Conservation (phyloP, 2,888 invertebrate genomes). For the Agonopterix heracliana region DNA sequence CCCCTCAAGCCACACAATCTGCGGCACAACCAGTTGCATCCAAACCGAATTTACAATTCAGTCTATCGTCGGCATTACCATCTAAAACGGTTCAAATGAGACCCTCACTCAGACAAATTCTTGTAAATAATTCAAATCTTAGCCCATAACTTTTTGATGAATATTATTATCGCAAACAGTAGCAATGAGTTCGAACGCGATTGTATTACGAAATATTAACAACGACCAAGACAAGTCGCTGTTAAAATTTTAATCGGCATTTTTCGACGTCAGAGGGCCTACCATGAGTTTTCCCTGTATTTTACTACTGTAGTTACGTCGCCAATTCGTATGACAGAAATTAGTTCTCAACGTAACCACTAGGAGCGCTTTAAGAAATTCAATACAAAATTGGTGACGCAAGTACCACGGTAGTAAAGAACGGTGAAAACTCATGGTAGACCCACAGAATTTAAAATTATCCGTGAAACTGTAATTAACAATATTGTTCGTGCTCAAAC, state of each 20-base stretch:
- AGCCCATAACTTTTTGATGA: slow-evolving; percentile 15
- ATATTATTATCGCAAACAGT: slow-evolving; percentile 19
- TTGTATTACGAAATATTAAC: slow-evolving; percentile 18
- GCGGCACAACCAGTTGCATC: slow-evolving; percentile 30
- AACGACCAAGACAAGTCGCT: slow-evolving; percentile 6
- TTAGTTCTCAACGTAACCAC: too few species aligned
- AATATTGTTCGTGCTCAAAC: slow-evolving; percentile 16
- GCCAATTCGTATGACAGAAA: too few species aligned
- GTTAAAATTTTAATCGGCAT: neutral
- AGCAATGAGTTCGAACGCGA: slow-evolving; percentile 15
- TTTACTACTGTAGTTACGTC: too few species aligned
- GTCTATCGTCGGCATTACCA: slow-evolving; percentile 40
- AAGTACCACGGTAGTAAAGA: too few species aligned
- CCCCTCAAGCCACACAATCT: slow-evolving; percentile 19
- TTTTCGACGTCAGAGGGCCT: too few species aligned
- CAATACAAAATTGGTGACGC: too few species aligned
- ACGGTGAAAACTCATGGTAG: too few species aligned
- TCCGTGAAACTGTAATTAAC: slow-evolving; percentile 39
- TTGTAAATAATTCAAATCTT: slow-evolving; percentile 27
- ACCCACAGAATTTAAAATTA: slow-evolving; percentile 29
- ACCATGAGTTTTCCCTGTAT: too few species aligned
- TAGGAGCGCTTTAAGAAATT: too few species aligned
- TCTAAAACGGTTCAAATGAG: slow-evolving; percentile 40
- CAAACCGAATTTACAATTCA: slow-evolving; percentile 41
- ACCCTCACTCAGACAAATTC: slow-evolving; percentile 18